phyloP scores from a whole-genome alignment of 2,797 vertebrate genomes.

The Botia kubotai region DNA sequence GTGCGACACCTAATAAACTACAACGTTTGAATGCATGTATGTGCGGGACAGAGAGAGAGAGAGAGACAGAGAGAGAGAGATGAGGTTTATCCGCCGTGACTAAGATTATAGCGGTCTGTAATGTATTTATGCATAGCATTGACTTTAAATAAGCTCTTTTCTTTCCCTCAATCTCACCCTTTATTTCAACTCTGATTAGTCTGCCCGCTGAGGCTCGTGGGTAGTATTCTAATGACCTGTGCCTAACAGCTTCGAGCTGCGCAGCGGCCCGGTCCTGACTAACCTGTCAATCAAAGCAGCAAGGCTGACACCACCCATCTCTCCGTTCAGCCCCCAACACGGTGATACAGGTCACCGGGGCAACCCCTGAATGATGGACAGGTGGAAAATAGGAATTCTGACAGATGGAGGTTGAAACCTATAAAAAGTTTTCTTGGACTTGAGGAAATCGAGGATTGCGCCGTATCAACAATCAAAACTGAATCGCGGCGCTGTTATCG shows the following conservation, averaged over 20 bases:
- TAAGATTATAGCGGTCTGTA: conserved; percentile 77
- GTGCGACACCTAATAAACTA: conserved; percentile 47
- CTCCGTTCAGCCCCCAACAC: conserved; percentile 6
- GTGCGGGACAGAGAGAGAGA: conserved; percentile 2
- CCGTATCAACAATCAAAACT: neutral
- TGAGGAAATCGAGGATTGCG: conserved; percentile 71
- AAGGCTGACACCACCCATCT: conserved; percentile 19
- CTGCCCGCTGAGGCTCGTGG: conserved; percentile 62
- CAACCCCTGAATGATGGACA: conserved; percentile 45
- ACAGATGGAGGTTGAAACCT: conserved; percentile 1
- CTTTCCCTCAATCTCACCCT: conserved; percentile 76
- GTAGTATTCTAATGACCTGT: conserved; percentile 61
- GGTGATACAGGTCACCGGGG: conserved; percentile 31
- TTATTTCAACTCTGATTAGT: conserved; percentile 67
- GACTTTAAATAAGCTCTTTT: conserved; percentile 81
- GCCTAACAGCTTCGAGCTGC: conserved; percentile 52
- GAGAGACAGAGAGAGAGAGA: conserved; percentile 23
- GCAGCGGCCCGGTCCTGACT: conserved; percentile 35
- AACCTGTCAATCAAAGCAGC: conserved; percentile 55
- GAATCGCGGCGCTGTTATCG: neutral
- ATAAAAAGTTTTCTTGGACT: conserved; percentile 19
- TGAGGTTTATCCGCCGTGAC: conserved; percentile 67
- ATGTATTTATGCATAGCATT: conserved; percentile 85
- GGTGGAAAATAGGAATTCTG: conserved; percentile 29
- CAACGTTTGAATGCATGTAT: conserved; percentile 66